Evolutionary conservation across 2,797 vertebrate genomes (phyloP).

Genomic region (Peromyscus attwateri): DNA sequence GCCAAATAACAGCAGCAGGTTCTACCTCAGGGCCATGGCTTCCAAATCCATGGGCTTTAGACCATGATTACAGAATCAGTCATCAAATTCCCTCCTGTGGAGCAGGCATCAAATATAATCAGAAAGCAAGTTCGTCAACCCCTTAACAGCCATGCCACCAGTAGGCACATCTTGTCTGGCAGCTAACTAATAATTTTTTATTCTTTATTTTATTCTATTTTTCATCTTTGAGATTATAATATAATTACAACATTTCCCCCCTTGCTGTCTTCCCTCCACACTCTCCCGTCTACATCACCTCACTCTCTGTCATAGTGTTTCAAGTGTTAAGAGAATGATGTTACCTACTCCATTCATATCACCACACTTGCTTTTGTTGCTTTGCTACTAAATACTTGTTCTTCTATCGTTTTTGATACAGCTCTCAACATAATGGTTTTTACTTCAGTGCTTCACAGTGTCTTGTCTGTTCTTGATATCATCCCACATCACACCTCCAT

Average conservation of each 20-base stretch:
- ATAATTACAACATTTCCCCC: neutral
- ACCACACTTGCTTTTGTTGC: neutral
- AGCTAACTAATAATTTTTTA: neutral
- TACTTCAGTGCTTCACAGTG: neutral
- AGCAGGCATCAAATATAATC: neutral
- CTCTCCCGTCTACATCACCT: neutral
- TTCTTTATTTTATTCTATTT: too few species aligned
- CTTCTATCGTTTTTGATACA: neutral
- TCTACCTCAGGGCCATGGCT: neutral
- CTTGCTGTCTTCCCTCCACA: neutral
- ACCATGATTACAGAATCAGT: neutral
- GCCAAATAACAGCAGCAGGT: neutral
- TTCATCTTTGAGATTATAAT: neutral
- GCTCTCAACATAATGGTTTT: neutral
- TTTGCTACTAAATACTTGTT: conserved; percentile 23
- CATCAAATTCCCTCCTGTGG: neutral
- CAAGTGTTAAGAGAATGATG: neutral
- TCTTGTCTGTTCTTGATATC: neutral
- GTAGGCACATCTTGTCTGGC: neutral
- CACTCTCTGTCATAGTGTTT: neutral
- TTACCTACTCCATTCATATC: neutral
- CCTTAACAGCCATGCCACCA: neutral
- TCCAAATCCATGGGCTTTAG: neutral
- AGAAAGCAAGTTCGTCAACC: neutral
- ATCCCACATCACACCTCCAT: neutral